These are phyloP conservation scores for Mercenaria mercenaria DNA, from an alignment of 1,140 invertebrate species.

Conservation along the genomic window DNA sequence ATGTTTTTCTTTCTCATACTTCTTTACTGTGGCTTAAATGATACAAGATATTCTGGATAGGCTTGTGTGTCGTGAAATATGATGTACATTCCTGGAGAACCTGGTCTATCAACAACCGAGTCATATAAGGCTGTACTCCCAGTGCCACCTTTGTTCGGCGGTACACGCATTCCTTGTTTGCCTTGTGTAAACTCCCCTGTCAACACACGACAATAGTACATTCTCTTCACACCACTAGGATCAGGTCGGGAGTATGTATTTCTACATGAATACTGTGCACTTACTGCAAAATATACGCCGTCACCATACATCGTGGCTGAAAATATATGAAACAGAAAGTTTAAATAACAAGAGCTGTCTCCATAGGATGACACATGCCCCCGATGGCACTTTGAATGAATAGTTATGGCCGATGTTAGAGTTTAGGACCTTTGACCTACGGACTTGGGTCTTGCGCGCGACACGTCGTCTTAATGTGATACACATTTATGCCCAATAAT, in stretches of 20 bases:
- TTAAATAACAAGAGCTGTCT: no score
- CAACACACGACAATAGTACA: conserved; percentile 73
- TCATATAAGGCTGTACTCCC: conserved; percentile 66
- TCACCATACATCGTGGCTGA: conserved; percentile 63
- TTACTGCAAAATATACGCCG: conserved; percentile 72
- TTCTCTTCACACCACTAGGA: conserved; percentile 50
- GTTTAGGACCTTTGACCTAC: no score
- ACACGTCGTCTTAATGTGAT: no score
- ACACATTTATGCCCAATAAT: no score
- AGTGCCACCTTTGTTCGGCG: background rate
- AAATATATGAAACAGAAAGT: conserved; percentile 10
- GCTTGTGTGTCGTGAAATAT: conserved; percentile 80
- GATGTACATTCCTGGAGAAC: conserved; percentile 71
- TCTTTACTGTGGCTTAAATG: conserved; percentile 55
- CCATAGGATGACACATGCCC: no score
- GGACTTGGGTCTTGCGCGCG: no score
- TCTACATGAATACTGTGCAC: conserved; percentile 46
- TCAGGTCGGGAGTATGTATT: conserved; percentile 69
- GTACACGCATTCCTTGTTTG: conserved; percentile 50
- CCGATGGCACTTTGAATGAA: no score
- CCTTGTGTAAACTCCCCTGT: conserved; percentile 69
- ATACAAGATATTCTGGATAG: conserved; percentile 78
- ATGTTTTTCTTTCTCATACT: no score
- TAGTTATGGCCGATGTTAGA: no score
- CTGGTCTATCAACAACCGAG: conserved; percentile 70